A percentile compares a stretch with the other conserved stretches of the same genome.
phyloP scores from a whole-genome alignment of 2,888 invertebrate genomes.

The Augochlorella aurata region DNA sequence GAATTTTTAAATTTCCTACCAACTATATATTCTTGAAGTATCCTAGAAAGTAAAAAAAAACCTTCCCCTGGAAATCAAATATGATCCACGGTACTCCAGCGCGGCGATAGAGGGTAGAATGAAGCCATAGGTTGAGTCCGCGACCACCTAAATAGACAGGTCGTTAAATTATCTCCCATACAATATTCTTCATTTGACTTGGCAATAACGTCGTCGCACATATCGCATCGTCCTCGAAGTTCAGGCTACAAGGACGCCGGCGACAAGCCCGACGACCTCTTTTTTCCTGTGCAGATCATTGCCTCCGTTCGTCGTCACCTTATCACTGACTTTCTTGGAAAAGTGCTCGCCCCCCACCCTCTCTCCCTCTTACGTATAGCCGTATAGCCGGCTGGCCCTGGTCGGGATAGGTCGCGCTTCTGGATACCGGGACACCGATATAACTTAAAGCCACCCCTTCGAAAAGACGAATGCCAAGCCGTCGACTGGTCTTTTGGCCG shows the following conservation, averaged over 20 bases:
- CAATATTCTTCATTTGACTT: background rate
- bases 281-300: slow-evolving; percentile 75
- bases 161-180: background rate
- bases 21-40: too few species aligned
- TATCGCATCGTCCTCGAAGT: slow-evolving; percentile 53
- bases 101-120: background rate
- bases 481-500: slow-evolving; percentile 67
- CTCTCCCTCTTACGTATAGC: slow-evolving; percentile 44
- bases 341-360: background rate
- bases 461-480: slow-evolving; percentile 66
- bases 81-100: background rate
- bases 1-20: too few species aligned
- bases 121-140: background rate
- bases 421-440: slow-evolving; percentile 50
- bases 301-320: slow-evolving; percentile 74
- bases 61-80: background rate
- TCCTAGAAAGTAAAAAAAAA: too few species aligned
- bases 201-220: background rate
- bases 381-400: slow-evolving; percentile 16
- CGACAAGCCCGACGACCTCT: slow-evolving; percentile 48
- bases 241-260: slow-evolving; percentile 58
- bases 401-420: slow-evolving; percentile 42
- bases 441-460: slow-evolving; percentile 59
- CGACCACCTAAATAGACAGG: background rate
- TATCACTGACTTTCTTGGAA: slow-evolving; percentile 66